Conservation (phyloP, 1,140 invertebrate species). For the Drosophila sproati region DNA sequence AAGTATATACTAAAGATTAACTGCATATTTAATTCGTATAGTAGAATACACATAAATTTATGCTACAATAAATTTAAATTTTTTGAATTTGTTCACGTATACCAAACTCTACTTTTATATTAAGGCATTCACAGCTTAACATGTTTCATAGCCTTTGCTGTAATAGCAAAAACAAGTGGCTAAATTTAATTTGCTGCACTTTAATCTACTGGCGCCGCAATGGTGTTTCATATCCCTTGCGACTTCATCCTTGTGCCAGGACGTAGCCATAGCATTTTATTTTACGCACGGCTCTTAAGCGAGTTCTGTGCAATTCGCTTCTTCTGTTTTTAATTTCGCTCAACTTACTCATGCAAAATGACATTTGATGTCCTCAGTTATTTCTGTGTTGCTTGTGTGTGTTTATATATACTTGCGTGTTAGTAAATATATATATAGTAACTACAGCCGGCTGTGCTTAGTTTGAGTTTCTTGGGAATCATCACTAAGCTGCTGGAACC, state of each 20-base stretch:
- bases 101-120: too few relatives aligned
- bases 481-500: slow-evolving; percentile 68
- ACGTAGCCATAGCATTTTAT: slow-evolving; percentile 42
- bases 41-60: neutral
- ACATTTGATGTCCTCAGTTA: slow-evolving; percentile 71
- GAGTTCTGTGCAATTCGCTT: slow-evolving; percentile 68
- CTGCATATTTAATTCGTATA: neutral
- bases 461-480: slow-evolving; percentile 72
- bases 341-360: slow-evolving; percentile 77
- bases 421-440: slow-evolving; percentile 27
- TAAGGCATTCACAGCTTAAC: too few relatives aligned
- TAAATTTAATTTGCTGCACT: slow-evolving; percentile 74
- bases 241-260: slow-evolving; percentile 29
- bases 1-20: neutral
- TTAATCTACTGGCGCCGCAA: slow-evolving; percentile 51
- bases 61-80: too few relatives aligned
- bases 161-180: neutral
- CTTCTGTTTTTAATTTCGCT: slow-evolving; percentile 63
- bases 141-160: too few relatives aligned
- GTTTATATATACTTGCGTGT: slow-evolving; percentile 28
- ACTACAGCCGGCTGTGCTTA: slow-evolving; percentile 38
- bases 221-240: neutral
- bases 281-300: slow-evolving; percentile 36
- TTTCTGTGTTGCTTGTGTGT: slow-evolving; percentile 22
- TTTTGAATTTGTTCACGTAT: too few relatives aligned